A percentile compares a stretch with the other conserved stretches of the same genome.
Evolutionary conservation across 2,888 invertebrate species (phyloP).

Genomic region (Chironomus tentans): DNA sequence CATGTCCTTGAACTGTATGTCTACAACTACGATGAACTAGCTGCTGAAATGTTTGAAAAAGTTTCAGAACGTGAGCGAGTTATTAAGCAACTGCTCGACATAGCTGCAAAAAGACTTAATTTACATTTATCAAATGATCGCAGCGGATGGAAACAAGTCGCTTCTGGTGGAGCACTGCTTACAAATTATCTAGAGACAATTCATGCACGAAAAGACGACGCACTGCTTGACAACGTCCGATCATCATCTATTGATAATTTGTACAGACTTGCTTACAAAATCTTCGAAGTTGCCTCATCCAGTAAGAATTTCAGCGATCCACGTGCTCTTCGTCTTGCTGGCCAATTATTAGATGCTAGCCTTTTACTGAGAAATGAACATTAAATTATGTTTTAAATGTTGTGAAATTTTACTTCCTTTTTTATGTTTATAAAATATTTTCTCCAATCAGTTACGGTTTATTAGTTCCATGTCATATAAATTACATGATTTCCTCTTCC

Average conservation of each 20-base stretch:
- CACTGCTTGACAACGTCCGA: constrained; percentile 3
- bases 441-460: too few species aligned
- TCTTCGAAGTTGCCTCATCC: constrained; percentile 10
- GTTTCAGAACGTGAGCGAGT: constrained; percentile 61
- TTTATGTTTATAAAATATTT: too few species aligned
- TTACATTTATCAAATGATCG: constrained; percentile 52
- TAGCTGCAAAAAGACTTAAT: constrained; percentile 73
- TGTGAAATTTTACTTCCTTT: background rate
- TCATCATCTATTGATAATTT: background rate
- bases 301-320: constrained; percentile 15
- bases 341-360: constrained; percentile 2
- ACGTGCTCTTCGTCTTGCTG: constrained; percentile 6
- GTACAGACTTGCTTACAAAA: constrained; percentile 5
- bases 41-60: constrained; percentile 52
- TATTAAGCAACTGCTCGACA: constrained; percentile 60
- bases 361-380: constrained; percentile 3
- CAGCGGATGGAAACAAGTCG: constrained; percentile 55
- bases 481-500: too few species aligned
- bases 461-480: too few species aligned
- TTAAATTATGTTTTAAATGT: background rate
- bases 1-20: constrained; percentile 60
- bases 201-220: constrained; percentile 27
- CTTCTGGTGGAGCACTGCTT: constrained; percentile 66
- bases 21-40: constrained; percentile 52
- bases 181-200: constrained; percentile 64